These are phyloP conservation scores for Actenoides hombroni DNA, from an alignment of 2,113 vertebrate species.

Conservation along the genomic window DNA sequence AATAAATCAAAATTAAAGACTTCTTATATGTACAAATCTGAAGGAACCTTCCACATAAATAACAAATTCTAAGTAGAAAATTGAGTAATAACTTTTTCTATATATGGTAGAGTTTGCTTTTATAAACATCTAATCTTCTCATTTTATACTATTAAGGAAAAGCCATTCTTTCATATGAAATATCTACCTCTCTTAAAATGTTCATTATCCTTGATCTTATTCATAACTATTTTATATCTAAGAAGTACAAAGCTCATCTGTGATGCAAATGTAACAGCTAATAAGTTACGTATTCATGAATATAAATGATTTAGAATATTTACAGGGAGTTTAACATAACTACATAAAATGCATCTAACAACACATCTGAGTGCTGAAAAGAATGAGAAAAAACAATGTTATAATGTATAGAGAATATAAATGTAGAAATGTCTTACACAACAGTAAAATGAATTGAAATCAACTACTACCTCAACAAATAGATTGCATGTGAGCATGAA, in stretches of 20 bases:
- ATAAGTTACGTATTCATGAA: neutral
- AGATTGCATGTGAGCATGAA: neutral
- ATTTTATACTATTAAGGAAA: neutral
- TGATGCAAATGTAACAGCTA: too few species aligned
- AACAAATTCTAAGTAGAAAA: neutral
- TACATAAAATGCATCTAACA: neutral
- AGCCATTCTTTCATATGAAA: neutral
- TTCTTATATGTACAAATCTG: neutral
- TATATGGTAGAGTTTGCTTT: neutral
- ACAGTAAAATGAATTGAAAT: neutral
- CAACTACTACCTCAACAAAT: neutral
- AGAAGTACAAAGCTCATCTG: too few species aligned
- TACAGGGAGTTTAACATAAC: neutral
- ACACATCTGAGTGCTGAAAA: neutral
- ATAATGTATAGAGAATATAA: neutral
- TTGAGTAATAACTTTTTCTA: neutral
- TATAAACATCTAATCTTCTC: neutral
- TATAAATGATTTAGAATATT: neutral
- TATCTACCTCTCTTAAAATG: neutral
- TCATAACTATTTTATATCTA: too few species aligned
- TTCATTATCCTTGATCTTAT: neutral
- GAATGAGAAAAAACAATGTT: neutral
- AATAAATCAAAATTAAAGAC: constrained; percentile 13
- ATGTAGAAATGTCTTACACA: neutral
- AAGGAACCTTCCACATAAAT: neutral